Base-by-base conservation (phyloP, 2,888 invertebrate species). In the Caenorhabditis panamensis region DNA sequence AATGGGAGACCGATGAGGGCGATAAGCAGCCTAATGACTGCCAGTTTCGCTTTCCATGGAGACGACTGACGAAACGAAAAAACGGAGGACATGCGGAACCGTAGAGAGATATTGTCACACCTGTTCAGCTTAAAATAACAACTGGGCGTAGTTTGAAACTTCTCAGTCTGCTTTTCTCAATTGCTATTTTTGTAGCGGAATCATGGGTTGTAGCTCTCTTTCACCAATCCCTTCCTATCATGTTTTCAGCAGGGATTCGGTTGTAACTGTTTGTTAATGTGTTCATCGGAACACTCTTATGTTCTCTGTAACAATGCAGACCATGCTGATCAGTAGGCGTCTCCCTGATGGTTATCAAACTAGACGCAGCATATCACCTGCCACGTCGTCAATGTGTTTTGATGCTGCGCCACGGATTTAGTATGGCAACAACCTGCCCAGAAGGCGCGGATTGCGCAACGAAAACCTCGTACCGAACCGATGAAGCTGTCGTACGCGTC, bases 361-460 rank as follows among this genome's bases (percentile, higher is more conserved):
- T 68, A 59, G 49, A 59, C 22, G 58, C 47, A 51, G 4, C 58
- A 26, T 68, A 28, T 59, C 68, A 68, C 68, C 68, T 59, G 56
- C 36, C 54, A 54, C 54, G 56, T 31, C n/a, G 9, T 56, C 41
- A 37, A 1, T 69, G 69, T 62, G 61, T 69, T 69, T 69, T 69
- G 69, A 51, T 61, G 61, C 53, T 13, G 24, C 26, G 20, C 24
- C 53, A 13, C 26, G 24, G 28, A 20, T 59, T 37, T 22, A 59
- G 59, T 59, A 59, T 59, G 41, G 41, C 59, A 59, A 37, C 59
- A 59, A 59, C 59, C 59, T 24, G 59, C 37, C 59, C 16, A 13
- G 31, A 31, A n/a, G 36, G 2, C 8, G 24, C 24, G 22, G 36
- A 41, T 59, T 59, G 59, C 59, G 59, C 41, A 59, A 59, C 59